phyloP scores from a whole-genome alignment of 2,888 invertebrate species.

The Choristoneura rosaceana region DNA sequence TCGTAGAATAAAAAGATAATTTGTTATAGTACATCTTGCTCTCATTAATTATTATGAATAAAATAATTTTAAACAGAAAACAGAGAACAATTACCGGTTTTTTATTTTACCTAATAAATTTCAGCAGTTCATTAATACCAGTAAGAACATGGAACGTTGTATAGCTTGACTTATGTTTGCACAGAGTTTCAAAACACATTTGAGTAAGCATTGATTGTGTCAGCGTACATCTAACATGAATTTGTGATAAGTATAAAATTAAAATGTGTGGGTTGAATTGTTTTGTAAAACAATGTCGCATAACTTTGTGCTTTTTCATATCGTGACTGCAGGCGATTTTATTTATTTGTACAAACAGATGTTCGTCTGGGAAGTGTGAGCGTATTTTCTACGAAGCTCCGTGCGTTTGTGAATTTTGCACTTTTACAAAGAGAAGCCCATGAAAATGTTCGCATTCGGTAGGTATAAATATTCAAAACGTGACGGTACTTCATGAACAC shows the following conservation, averaged over 20 bases:
- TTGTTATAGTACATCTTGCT: neutral
- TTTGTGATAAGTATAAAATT: constrained; percentile 38
- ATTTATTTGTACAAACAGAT: constrained; percentile 70
- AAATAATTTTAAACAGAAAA: neutral
- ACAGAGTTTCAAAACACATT: constrained; percentile 22
- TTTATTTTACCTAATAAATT: neutral
- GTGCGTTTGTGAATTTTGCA: constrained; percentile 77
- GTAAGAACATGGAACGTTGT: neutral
- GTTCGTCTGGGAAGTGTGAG: constrained; percentile 83
- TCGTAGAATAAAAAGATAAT: neutral
- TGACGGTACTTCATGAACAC: constrained; percentile 26
- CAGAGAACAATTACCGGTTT: neutral
- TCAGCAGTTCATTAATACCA: neutral
- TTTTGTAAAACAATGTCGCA: constrained; percentile 43
- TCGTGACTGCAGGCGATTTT: constrained; percentile 71
- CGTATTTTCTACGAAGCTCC: constrained; percentile 82
- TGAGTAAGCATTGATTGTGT: constrained; percentile 41
- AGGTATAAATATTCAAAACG: constrained; percentile 16
- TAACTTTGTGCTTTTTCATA: constrained; percentile 73
- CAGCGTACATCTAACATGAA: constrained; percentile 42
- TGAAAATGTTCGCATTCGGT: constrained; percentile 58
- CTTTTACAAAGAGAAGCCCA: constrained; percentile 75
- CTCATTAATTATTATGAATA: neutral
- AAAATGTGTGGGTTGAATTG: constrained; percentile 38
- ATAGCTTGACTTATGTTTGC: constrained; percentile 5